These are phyloP conservation scores for Bombylius major DNA, from an alignment of 2,888 invertebrate species.

Conservation along the genomic window DNA sequence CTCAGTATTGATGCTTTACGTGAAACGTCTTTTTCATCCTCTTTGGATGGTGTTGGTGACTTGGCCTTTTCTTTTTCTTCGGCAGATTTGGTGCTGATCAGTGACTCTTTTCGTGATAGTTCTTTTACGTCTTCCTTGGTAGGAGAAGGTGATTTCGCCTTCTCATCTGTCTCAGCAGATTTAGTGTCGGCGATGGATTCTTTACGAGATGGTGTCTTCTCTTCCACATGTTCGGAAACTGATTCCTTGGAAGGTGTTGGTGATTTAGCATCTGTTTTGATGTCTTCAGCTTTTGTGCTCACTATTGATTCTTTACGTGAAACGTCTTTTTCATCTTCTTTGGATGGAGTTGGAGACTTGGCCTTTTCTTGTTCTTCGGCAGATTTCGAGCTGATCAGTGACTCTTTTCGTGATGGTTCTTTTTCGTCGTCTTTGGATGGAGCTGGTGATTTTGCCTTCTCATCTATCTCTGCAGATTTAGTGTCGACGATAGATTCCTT, in stretches of 20 bases:
- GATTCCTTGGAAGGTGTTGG: conserved; percentile 18
- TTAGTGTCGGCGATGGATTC: background rate
- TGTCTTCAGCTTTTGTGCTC: conserved; percentile 8
- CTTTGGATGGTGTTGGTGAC: no score
- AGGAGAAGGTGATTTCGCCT: background rate
- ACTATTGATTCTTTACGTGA: conserved; percentile 15
- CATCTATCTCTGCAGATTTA: background rate
- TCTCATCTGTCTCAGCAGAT: background rate
- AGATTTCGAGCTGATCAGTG: no score
- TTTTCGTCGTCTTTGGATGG: background rate
- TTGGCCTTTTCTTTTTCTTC: background rate
- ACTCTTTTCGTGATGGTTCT: background rate
- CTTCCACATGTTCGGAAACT: conserved; percentile 9
- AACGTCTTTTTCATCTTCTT: background rate
- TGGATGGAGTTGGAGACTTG: no score
- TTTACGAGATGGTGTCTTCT: no score
- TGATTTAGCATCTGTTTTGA: background rate
- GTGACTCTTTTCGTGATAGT: background rate
- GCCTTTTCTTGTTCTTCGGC: no score
- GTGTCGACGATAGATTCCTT: no score
- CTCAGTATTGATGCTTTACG: background rate
- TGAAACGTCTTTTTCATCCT: background rate
- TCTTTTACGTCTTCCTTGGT: background rate
- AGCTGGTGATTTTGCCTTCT: background rate
- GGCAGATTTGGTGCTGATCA: background rate